Conservation (phyloP, 2,797 vertebrate species). For the Amniataba percoides region DNA sequence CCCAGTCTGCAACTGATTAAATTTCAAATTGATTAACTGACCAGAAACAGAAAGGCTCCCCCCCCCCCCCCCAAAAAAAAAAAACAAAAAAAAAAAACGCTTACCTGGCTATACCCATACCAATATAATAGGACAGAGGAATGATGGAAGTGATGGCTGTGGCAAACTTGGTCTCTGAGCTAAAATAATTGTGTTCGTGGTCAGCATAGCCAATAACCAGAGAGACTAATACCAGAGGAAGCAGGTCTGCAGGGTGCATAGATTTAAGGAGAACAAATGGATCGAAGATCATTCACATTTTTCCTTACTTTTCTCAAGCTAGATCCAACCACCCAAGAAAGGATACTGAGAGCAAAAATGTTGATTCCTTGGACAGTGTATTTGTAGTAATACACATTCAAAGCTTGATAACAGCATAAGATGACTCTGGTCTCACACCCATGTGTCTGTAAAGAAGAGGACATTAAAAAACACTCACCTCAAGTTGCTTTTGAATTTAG, state of each 20-base stretch:
- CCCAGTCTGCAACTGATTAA: neutral
- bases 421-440: slow-evolving; percentile 77
- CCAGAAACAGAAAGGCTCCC: neutral
- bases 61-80: too few relatives aligned
- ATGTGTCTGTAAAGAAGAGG: slow-evolving; percentile 64
- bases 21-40: neutral
- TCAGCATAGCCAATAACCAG: slow-evolving; percentile 89
- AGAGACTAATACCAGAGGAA: slow-evolving; percentile 87
- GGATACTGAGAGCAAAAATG: slow-evolving; percentile 91
- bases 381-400: slow-evolving; percentile 91
- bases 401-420: slow-evolving; percentile 86
- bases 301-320: neutral
- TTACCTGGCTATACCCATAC: slow-evolving; percentile 95
- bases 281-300: neutral
- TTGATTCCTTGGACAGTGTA: slow-evolving; percentile 87
- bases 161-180: slow-evolving; percentile 86
- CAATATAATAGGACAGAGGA: slow-evolving; percentile 93
- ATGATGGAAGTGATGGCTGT: slow-evolving; percentile 90
- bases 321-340: slow-evolving; percentile 53
- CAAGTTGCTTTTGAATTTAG: neutral
- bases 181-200: slow-evolving; percentile 79
- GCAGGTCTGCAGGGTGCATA: slow-evolving; percentile 81
- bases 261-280: slow-evolving; percentile 71
- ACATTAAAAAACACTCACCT: neutral
- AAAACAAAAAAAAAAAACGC: neutral